phyloP scores from a whole-genome alignment of 1,140 invertebrate species.

The Papilio xuthus region DNA sequence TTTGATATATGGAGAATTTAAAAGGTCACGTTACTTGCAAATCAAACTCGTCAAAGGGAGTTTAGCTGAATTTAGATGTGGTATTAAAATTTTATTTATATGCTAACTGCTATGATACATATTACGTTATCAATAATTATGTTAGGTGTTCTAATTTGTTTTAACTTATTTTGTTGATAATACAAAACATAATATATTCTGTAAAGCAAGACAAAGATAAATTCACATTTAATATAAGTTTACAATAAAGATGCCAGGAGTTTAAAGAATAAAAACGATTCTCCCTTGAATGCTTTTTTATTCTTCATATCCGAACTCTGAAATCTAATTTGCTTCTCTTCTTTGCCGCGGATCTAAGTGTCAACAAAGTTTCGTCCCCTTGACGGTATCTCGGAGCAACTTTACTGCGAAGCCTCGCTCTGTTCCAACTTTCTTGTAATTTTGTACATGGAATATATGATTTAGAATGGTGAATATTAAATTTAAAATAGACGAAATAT shows the following conservation, averaged over 20 bases:
- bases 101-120: background rate
- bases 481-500: constrained; percentile 6
- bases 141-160: background rate
- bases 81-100: background rate
- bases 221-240: constrained; percentile 16
- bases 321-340: constrained; percentile 39
- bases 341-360: constrained; percentile 38
- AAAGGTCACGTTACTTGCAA: constrained; percentile 18
- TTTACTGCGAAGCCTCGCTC: constrained; percentile 31
- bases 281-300: constrained; percentile 35
- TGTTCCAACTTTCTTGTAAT: constrained; percentile 38
- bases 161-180: no score
- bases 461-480: constrained; percentile 35
- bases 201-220: background rate
- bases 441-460: constrained; percentile 38
- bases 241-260: background rate
- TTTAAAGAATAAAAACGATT: constrained; percentile 29
- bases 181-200: background rate
- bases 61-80: background rate
- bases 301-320: constrained; percentile 38
- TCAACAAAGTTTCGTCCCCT: constrained; percentile 39
- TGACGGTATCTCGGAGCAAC: constrained; percentile 34
- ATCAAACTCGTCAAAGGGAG: background rate
- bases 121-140: background rate
- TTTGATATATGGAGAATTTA: constrained; percentile 5